Base-by-base conservation (phyloP, 2,888 invertebrate genomes). In the Frankliniella fusca region DNA sequence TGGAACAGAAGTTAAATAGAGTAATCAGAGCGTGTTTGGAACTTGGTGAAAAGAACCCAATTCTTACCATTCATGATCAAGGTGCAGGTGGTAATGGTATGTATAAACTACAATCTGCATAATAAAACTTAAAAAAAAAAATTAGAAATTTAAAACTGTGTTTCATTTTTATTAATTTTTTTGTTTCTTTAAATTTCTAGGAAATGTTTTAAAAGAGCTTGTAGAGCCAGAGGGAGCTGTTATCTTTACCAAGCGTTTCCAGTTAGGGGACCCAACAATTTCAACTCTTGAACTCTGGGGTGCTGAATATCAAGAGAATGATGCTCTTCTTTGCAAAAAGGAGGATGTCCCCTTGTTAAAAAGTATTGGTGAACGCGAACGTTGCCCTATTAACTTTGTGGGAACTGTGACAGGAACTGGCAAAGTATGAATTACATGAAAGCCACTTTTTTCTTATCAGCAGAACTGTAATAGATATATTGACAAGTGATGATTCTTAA, bases 1-100 rank as follows among this genome's bases (percentile, higher is more conserved):
- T 99, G 99, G 98, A 98, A 85, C 97, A 99, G 87, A 98, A 99
- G 88, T 89, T 99, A 61, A 98, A 99, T 88, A 91, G 99, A 83
- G 94, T 98, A 3, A 95, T 99, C 0, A 91, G 98, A 84, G 95
- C 95, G 0, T 99, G 99, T 86, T 90, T 96, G 54, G 99, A 99
- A 89, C 89, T 94, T 87, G 92, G 92, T 0, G 90, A 91, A 0
- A 89, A 90, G 20, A 97, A 99, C 89, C 98, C 98, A 3, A 97
- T 99, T 85, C 91, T 91, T 85, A 94, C 97, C 91, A 98, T 99
- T 85, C 99, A 99, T 87, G 99, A 99, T 89, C 99, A 99, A 90
- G 99, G 99, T 28, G 99, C 99, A 12, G 99, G 99, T n/a, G 99
- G 99, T 49, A 96, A 97, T 87, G 96, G 90, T 89, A 86, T 83